Evolutionary conservation across 1,140 invertebrate genomes (phyloP).

Genomic region (Delia radicum): DNA sequence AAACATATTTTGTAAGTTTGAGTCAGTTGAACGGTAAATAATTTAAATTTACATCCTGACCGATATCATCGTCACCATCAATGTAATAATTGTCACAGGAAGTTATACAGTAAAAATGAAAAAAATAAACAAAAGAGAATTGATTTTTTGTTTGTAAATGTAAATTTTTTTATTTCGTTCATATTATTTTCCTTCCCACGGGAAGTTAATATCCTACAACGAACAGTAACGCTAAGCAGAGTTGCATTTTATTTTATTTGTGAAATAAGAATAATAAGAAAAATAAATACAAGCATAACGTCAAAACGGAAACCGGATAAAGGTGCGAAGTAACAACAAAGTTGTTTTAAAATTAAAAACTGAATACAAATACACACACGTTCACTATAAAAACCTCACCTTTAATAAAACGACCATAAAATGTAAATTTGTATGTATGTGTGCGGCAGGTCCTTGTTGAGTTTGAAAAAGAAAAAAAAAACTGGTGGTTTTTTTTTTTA

Average conservation of each 20-base stretch:
- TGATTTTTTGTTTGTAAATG: neutral
- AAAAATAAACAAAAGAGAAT: neutral
- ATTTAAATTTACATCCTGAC: neutral
- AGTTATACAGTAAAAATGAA: neutral
- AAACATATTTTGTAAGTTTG: neutral
- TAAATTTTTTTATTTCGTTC: neutral
- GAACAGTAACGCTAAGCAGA: neutral
- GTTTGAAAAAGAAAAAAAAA: neutral
- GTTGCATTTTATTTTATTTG: neutral
- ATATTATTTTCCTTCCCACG: neutral
- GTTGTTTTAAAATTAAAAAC: conserved; percentile 5
- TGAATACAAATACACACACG: neutral
- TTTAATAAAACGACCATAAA: neutral
- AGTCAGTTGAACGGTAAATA: neutral
- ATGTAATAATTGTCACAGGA: neutral
- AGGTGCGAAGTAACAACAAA: conserved; percentile 22
- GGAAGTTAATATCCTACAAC: neutral
- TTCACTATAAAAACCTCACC: neutral
- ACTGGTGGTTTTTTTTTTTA: neutral
- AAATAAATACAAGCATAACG: conserved; percentile 10
- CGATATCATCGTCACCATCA: neutral
- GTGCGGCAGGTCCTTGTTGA: neutral
- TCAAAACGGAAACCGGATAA: conserved; percentile 18
- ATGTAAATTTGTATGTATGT: neutral
- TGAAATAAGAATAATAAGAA: neutral